Base-by-base conservation (phyloP, 35 echinoderm and acorn worm genomes). In the Lytechinus pictus region DNA sequence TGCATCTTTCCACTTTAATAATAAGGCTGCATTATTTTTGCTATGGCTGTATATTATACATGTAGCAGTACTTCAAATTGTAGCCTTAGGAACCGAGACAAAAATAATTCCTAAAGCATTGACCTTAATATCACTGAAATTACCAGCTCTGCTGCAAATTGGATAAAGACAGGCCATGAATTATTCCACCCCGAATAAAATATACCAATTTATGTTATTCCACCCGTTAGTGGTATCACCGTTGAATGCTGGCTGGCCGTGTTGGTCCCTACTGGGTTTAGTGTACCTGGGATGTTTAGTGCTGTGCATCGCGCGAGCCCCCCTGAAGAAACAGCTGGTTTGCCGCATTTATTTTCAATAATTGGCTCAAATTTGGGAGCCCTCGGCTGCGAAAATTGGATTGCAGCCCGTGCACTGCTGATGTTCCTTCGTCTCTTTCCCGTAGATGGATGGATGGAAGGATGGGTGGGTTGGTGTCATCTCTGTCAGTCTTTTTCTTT, bases 311-410 rank as follows among this genome's bases (percentile, higher is more conserved):
- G 33, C 2, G 33, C 0, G 19, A 53, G 52, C n/a, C 87, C 87
- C 87, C 87, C 87, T 89, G 91, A 56, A 93, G 91, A 93, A 29
- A 93, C 91, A 93, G 91, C 91, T 93, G 91, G 91, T 93, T 56
- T 93, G 27, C 91, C 91, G 91, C 91, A 93, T 93, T 93, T 93
- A 93, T 93, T 93, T 52, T 93, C 91, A 93, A 93, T 93, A 93
- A 93, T 93, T 93, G 91, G 91, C 54, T 93, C 91, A 93, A 93
- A 93, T 93, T 93, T 54, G 27, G 24, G 54, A 54, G 91, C 91
- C 91, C 54, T 52, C 52, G 91, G 91, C 91, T 52, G 91, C 54
- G 51, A 56, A 93, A 93, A 93, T 93, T 93, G 91, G 91, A 93
- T 93, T 93, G 91, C 91, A 56, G 91, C 91, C 21, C 27, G 3